Evolutionary conservation across 2,888 invertebrate species (phyloP).

Genomic region (Strigamia crassipes): DNA sequence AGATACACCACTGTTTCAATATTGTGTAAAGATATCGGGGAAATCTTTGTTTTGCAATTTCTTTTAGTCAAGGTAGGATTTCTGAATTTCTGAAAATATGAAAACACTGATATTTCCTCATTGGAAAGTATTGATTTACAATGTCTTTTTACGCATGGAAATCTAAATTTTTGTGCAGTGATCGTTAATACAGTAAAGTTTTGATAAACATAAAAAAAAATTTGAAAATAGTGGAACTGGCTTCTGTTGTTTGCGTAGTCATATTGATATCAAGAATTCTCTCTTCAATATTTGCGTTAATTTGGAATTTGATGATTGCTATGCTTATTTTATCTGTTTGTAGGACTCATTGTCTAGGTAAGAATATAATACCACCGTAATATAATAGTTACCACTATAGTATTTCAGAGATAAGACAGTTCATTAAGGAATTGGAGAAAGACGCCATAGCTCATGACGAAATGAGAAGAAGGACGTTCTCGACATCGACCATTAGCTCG

Average conservation of each 20-base stretch:
- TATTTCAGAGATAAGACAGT: slow-evolving; percentile 45
- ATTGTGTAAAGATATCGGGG: no score
- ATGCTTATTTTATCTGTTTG: slow-evolving; percentile 60
- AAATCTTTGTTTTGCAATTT: no score
- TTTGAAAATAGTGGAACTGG: background rate
- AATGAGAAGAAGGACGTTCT: background rate
- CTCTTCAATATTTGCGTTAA: slow-evolving; percentile 50
- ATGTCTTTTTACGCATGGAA: no score
- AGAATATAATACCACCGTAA: slow-evolving; percentile 49
- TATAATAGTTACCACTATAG: slow-evolving; percentile 41
- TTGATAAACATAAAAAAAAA: background rate
- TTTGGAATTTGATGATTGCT: slow-evolving; percentile 60
- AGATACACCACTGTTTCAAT: no score
- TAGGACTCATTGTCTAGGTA: slow-evolving; percentile 61
- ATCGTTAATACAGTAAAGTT: no score
- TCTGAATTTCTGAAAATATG: no score
- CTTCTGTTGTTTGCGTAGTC: background rate
- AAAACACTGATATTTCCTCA: no score
- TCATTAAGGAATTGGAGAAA: slow-evolving; percentile 41
- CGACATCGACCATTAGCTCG: background rate
- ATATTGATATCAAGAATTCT: background rate
- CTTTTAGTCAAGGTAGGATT: no score
- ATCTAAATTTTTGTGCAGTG: no score
- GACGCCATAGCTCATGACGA: slow-evolving; percentile 5
- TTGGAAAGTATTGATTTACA: no score